phyloP scores from a whole-genome alignment of 35 echinoderm and acorn worm genomes.

The Apostichopus japonicus region DNA sequence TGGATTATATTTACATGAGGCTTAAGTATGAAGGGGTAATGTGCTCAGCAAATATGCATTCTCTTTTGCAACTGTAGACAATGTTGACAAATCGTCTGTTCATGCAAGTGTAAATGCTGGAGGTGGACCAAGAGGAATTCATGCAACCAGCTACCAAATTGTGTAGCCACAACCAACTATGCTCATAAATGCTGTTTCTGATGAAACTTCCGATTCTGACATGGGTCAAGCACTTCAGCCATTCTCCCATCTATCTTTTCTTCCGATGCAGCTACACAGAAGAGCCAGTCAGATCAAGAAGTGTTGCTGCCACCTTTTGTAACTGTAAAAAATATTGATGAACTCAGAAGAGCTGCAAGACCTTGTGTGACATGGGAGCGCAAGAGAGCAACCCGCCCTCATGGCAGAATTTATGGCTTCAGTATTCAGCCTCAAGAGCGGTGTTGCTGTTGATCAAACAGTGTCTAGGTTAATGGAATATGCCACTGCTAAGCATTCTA shows the following conservation, averaged over 20 bases:
- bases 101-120: background rate
- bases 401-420: slow-evolving; percentile 3
- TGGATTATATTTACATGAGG: no score
- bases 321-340: slow-evolving; percentile 1
- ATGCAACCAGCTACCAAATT: background rate
- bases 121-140: background rate
- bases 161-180: background rate
- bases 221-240: no score
- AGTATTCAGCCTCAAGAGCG: background rate
- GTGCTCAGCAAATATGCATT: background rate
- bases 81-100: background rate
- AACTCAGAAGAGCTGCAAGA: background rate
- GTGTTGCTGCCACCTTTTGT: background rate
- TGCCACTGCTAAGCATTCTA: background rate
- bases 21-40: background rate
- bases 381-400: background rate
- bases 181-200: background rate
- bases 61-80: background rate
- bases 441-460: slow-evolving; percentile 3
- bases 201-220: no score
- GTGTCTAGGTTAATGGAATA: background rate
- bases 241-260: no score
- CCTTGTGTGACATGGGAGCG: background rate
- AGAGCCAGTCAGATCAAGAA: background rate
- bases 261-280: background rate